Conservation (phyloP, 2,113 vertebrate species). For the Campylorhamphus procurvoides region DNA sequence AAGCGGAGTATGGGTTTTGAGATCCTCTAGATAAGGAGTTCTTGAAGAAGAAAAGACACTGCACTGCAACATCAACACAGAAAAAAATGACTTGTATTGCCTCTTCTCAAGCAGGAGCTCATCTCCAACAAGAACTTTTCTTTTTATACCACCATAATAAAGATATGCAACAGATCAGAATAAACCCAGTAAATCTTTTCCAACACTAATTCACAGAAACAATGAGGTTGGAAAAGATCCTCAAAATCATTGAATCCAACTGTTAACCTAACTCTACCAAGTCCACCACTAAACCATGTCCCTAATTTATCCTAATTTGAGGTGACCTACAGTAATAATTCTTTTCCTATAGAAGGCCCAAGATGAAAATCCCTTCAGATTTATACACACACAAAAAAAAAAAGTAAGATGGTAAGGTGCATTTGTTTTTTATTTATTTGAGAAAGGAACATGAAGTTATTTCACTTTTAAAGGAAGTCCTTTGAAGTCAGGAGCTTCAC, state of each 20-base stretch:
- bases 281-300: neutral
- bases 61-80: neutral
- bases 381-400: neutral
- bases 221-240: neutral
- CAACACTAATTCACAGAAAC: neutral
- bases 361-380: neutral
- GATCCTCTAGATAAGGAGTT: neutral
- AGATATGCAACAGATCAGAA: neutral
- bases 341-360: neutral
- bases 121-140: neutral
- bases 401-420: neutral
- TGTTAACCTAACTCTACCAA: neutral
- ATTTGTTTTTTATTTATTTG: neutral
- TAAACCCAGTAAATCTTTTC: neutral
- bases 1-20: neutral
- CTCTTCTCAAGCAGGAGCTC: neutral
- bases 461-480: constrained; percentile 41
- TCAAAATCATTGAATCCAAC: neutral
- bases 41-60: neutral
- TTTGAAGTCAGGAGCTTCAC: constrained; percentile 21
- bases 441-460: constrained; percentile 37
- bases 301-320: neutral
- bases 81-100: neutral
- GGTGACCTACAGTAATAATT: neutral
- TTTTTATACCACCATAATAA: neutral